phyloP scores from a whole-genome alignment of 2,888 invertebrate species.

The Hyposoter didymator region DNA sequence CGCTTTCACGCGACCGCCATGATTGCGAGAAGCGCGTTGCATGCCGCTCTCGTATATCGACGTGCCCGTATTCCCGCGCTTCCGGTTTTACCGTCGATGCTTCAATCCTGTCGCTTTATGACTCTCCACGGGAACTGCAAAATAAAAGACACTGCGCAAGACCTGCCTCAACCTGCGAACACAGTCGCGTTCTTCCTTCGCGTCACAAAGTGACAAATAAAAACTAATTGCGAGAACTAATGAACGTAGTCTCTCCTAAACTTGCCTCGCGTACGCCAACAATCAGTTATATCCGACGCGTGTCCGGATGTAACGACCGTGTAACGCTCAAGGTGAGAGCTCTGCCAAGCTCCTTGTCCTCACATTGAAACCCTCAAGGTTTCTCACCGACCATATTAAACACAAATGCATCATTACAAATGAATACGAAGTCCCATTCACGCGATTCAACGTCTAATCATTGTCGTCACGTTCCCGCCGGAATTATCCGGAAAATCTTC shows the following conservation, averaged over 20 bases:
- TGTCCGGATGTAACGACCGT: constrained; percentile 66
- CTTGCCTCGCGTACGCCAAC: constrained; percentile 46
- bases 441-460: too few species aligned
- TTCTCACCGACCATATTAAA: background rate
- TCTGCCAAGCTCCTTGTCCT: constrained; percentile 25
- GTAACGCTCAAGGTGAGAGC: constrained; percentile 65
- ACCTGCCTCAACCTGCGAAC: constrained; percentile 42
- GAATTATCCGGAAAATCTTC: too few species aligned
- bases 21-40: constrained; percentile 34
- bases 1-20: constrained; percentile 61
- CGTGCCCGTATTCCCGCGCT: constrained; percentile 50
- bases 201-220: background rate
- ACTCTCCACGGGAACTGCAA: background rate
- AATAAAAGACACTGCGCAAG: constrained; percentile 50
- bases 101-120: constrained; percentile 22
- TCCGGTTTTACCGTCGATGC: constrained; percentile 65
- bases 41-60: constrained; percentile 41
- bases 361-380: constrained; percentile 46
- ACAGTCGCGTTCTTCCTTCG: background rate
- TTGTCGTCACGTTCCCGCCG: too few species aligned
- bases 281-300: constrained; percentile 35
- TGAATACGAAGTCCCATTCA: background rate
- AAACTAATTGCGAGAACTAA: background rate
- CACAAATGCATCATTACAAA: background rate
- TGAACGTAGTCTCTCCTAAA: background rate